Conservation (phyloP, 2,888 invertebrate species). For the Galerucella pusilla region DNA sequence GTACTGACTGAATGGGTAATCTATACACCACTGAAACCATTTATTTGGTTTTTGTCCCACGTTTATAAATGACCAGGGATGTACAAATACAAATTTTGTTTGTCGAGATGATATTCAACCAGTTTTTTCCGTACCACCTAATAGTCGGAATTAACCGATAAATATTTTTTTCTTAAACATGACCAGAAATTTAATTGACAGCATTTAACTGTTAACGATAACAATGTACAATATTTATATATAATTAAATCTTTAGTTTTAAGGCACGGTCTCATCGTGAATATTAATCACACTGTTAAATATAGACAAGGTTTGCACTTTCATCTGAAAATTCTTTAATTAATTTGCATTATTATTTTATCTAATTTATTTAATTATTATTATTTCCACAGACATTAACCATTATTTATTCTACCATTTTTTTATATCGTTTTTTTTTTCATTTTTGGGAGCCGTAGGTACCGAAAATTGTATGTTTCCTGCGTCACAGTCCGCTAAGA, state of each 20-base stretch:
- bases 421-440: no score
- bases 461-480: no score
- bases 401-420: background rate
- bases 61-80: constrained; percentile 35
- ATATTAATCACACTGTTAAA: constrained; percentile 38
- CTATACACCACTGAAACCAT: constrained; percentile 42
- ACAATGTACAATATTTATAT: constrained; percentile 40
- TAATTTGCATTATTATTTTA: constrained; percentile 15
- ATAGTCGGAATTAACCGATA: background rate
- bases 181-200: constrained; percentile 4
- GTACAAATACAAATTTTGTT: constrained; percentile 27
- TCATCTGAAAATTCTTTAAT: constrained; percentile 3
- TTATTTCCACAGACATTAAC: background rate
- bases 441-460: no score
- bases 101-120: constrained; percentile 12
- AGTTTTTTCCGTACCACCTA: constrained; percentile 19
- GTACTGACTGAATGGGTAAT: constrained; percentile 38
- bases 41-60: constrained; percentile 42
- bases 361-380: background rate
- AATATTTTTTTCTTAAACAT: constrained; percentile 26
- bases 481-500: no score
- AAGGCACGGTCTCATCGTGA: constrained; percentile 37
- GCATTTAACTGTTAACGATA: constrained; percentile 27
- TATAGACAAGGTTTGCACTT: constrained; percentile 39
- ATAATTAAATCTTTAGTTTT: constrained; percentile 45